A percentile compares a stretch with the other conserved stretches of the same genome.
phyloP scores from a whole-genome alignment of 1,140 invertebrate species.

The Tetragnatha versicolor region DNA sequence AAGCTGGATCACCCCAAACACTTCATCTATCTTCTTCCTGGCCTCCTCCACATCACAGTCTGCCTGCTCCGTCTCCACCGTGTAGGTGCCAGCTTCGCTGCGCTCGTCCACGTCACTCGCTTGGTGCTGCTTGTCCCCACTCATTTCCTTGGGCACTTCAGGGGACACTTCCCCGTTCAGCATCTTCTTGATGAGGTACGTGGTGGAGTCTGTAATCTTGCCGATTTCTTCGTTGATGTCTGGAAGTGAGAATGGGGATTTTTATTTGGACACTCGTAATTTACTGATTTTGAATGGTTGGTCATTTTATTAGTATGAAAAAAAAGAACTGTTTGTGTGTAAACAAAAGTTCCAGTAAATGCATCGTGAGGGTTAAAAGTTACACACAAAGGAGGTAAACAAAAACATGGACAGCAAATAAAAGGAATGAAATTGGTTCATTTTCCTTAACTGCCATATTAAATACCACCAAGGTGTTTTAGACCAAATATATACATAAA shows the following conservation, averaged over 20 bases:
- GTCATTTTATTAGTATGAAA: too few relatives aligned
- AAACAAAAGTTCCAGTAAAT: too few relatives aligned
- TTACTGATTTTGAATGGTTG: too few relatives aligned
- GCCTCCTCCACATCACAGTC: constrained; percentile 86
- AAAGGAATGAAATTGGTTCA: too few relatives aligned
- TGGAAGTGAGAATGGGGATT: neutral
- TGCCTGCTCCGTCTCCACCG: constrained; percentile 68
- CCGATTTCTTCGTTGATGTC: constrained; percentile 50
- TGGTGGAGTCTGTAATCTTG: constrained; percentile 45
- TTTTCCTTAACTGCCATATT: too few relatives aligned
- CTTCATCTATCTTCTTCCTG: constrained; percentile 82
- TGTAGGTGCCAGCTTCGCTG: constrained; percentile 87
- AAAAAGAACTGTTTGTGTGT: too few relatives aligned
- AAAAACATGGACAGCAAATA: too few relatives aligned
- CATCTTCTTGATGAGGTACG: constrained; percentile 53
- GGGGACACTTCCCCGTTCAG: constrained; percentile 46
- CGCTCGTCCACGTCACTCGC: constrained; percentile 60
- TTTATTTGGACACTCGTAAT: too few relatives aligned
- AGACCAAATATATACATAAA: too few relatives aligned
- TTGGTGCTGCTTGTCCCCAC: constrained; percentile 13
- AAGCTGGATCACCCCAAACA: constrained; percentile 69
- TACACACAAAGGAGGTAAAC: too few relatives aligned
- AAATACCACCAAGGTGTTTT: too few relatives aligned
- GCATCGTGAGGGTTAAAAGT: too few relatives aligned
- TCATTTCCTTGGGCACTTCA: neutral